Evolutionary conservation across 2,113 vertebrate species (phyloP).

Genomic region (Nanger granti): DNA sequence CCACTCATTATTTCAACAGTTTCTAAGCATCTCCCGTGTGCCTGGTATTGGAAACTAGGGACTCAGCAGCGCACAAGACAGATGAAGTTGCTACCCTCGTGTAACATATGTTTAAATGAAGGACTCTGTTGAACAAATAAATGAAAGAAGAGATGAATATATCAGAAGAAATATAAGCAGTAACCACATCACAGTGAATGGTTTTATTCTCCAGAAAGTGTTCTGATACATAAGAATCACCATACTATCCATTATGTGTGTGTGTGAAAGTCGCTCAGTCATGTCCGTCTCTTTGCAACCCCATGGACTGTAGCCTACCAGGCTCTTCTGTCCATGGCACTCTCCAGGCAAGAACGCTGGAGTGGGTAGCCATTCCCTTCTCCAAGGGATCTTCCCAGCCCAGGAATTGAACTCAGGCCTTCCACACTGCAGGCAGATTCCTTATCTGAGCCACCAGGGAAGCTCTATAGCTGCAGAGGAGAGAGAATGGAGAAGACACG

Average conservation of each 20-base stretch:
- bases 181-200: neutral
- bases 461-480: neutral
- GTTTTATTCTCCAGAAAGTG: neutral
- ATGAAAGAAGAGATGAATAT: neutral
- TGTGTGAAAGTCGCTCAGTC: neutral
- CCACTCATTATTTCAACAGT: neutral
- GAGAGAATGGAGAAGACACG: neutral
- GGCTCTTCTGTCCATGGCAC: neutral
- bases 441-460: neutral
- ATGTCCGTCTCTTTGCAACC: accelerated
- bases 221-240: neutral
- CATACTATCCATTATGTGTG: neutral
- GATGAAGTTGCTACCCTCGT: neutral
- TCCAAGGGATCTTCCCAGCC: neutral
- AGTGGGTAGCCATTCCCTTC: neutral
- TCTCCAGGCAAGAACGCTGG: neutral
- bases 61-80: neutral
- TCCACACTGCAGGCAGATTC: neutral
- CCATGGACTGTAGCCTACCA: neutral
- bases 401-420: neutral
- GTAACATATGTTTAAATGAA: neutral
- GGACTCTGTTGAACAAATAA: neutral
- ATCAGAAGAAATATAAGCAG: neutral
- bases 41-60: neutral
- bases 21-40: neutral